Evolutionary conservation across 2,113 vertebrate species (phyloP).

Genomic region (Erpornis zantholeuca): DNA sequence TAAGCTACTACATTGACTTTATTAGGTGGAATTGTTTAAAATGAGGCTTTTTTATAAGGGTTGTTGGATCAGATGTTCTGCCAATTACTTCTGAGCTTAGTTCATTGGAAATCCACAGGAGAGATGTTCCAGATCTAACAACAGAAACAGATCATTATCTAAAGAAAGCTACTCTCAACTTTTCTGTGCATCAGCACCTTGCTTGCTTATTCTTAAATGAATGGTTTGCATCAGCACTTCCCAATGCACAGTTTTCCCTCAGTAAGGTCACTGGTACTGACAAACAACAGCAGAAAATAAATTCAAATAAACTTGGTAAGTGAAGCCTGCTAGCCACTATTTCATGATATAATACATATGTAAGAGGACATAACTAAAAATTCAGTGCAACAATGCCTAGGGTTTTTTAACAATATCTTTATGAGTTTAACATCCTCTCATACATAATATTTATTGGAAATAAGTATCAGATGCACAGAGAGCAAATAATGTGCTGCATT

Average conservation of each 20-base stretch:
- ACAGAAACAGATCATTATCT: background rate
- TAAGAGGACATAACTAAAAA: background rate
- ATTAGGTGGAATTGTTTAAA: slow-evolving; percentile 5
- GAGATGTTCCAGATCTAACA: slow-evolving; percentile 1
- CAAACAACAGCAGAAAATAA: background rate
- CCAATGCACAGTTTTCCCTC: background rate
- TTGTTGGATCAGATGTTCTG: background rate
- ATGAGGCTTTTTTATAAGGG: background rate
- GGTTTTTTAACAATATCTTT: background rate
- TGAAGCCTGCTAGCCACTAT: background rate
- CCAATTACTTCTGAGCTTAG: slow-evolving; percentile 19
- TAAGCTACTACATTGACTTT: background rate
- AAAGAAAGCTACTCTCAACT: background rate
- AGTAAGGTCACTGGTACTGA: background rate
- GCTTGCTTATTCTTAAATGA: background rate
- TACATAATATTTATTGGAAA: background rate
- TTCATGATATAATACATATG: background rate
- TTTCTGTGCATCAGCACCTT: background rate
- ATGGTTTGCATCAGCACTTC: slow-evolving; percentile 22
- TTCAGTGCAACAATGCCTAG: background rate
- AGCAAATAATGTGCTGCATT: background rate
- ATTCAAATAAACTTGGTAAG: background rate
- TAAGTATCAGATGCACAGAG: background rate
- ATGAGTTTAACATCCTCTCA: background rate
- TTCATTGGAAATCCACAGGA: background rate